Evolutionary conservation across 2,113 vertebrate species (phyloP).

Genomic region (Erinaceus europaeus): DNA sequence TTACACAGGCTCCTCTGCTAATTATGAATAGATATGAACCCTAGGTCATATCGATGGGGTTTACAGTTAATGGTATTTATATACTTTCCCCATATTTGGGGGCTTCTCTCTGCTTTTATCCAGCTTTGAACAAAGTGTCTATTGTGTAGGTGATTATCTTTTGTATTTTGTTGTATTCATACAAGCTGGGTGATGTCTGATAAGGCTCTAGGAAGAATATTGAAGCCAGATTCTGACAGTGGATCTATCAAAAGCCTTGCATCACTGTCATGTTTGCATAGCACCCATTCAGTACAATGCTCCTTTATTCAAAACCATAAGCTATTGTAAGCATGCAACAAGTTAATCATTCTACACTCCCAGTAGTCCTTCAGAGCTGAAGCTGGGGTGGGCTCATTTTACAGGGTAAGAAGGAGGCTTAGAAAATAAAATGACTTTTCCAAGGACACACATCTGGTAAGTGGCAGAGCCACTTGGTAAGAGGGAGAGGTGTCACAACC

Average conservation of each 20-base stretch:
- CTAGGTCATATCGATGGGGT: too few species aligned
- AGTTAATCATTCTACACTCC: not conserved
- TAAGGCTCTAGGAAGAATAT: not conserved
- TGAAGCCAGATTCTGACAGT: fast-evolving
- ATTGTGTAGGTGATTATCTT: fast-evolving
- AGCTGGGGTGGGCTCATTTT: not conserved
- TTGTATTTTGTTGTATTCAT: not conserved
- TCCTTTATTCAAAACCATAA: too few species aligned
- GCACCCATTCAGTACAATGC: fast-evolving
- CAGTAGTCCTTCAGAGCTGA: fast-evolving
- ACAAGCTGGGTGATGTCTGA: fast-evolving
- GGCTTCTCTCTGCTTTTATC: too few species aligned
- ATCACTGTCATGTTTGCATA: too few species aligned
- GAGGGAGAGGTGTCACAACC: not conserved
- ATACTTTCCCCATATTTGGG: too few species aligned
- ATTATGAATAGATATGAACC: too few species aligned
- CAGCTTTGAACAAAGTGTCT: too few species aligned
- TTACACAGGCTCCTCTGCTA: too few species aligned
- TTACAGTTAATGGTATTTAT: too few species aligned
- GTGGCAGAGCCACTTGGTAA: not conserved
- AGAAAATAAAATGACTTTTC: not conserved
- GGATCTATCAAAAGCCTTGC: too few species aligned
- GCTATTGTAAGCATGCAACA: fast-evolving
- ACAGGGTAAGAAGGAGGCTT: not conserved
- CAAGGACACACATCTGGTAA: not conserved